phyloP scores from a whole-genome alignment of 2,888 invertebrate genomes.

The Dusona sp. region DNA sequence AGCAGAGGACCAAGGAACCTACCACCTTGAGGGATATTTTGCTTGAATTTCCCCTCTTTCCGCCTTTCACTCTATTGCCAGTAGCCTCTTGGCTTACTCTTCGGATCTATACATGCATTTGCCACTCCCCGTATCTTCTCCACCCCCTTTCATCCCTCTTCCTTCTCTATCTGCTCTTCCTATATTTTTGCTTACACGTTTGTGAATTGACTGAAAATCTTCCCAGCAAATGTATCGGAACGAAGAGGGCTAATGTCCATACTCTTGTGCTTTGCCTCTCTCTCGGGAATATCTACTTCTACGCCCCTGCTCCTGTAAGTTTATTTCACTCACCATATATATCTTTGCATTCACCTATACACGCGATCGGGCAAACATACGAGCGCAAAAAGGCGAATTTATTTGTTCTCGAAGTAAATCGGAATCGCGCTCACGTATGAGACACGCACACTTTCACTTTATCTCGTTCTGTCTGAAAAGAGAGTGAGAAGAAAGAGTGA shows the following conservation, averaged over 20 bases:
- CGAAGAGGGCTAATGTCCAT: conserved; percentile 33
- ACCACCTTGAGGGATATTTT: conserved; percentile 1
- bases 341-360: conserved; percentile 7
- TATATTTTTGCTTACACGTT: conserved; percentile 46
- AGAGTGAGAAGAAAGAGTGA: background rate
- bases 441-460: conserved; percentile 5
- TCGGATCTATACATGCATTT: background rate
- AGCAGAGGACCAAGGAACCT: conserved; percentile 14
- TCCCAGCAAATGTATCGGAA: conserved; percentile 39
- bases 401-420: conserved; percentile 58
- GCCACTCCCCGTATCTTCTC: conserved; percentile 62
- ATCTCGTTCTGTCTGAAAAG: background rate
- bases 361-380: conserved; percentile 33
- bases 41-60: conserved; percentile 24
- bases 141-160: conserved; percentile 46
- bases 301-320: background rate
- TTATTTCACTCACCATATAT: conserved; percentile 4
- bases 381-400: conserved; percentile 46
- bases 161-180: conserved; percentile 58
- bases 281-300: conserved; percentile 9
- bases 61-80: background rate
- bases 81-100: conserved; percentile 4
- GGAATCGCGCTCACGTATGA: conserved; percentile 20
- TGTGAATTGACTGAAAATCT: conserved; percentile 53
- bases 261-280: background rate